Percentiles rank a stretch among this genome's conserved stretches.
These are phyloP conservation scores for Apeltes quadracus DNA, from an alignment of 2,113 vertebrate species.

Conservation along the genomic window DNA sequence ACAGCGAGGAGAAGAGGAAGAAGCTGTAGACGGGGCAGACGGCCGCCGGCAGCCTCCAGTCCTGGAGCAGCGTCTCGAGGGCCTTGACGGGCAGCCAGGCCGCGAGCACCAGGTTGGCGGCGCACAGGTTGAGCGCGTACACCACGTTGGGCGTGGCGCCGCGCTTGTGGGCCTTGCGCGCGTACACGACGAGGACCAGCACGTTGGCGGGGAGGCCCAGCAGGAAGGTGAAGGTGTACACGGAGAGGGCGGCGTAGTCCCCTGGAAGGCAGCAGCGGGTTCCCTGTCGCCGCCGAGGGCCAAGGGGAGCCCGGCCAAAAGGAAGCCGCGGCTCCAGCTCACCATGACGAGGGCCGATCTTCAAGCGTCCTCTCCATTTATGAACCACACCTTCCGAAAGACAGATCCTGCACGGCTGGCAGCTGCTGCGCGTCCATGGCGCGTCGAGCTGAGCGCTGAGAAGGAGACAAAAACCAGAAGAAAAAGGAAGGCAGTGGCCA, in stretches of 20 bases:
- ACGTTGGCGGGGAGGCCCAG: constrained; percentile 83
- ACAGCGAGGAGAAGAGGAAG: constrained; percentile 81
- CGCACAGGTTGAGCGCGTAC: constrained; percentile 84
- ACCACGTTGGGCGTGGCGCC: constrained; percentile 83
- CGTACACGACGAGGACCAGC: constrained; percentile 78
- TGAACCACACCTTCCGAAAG: not conserved
- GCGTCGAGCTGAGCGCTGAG: not conserved
- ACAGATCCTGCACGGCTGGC: not conserved
- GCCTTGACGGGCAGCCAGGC: constrained; percentile 81
- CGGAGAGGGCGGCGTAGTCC: constrained; percentile 59
- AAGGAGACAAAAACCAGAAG: not conserved
- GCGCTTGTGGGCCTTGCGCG: constrained; percentile 77
- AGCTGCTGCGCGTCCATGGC: not conserved
- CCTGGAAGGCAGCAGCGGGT: constrained; percentile 36
- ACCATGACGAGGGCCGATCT: constrained; percentile 6
- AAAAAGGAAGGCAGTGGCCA: constrained; percentile 39
- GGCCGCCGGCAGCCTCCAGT: constrained; percentile 71
- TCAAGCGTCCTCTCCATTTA: not conserved
- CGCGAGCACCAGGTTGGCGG: constrained; percentile 81
- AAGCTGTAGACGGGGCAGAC: constrained; percentile 82
- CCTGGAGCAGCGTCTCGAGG: constrained; percentile 67
- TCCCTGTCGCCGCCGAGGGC: not conserved
- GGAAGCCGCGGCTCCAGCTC: not conserved
- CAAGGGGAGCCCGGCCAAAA: not conserved
- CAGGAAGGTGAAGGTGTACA: constrained; percentile 81